These are phyloP conservation scores for Elephantulus edwardii DNA, from an alignment of 2,113 vertebrate species.

Conservation along the genomic window DNA sequence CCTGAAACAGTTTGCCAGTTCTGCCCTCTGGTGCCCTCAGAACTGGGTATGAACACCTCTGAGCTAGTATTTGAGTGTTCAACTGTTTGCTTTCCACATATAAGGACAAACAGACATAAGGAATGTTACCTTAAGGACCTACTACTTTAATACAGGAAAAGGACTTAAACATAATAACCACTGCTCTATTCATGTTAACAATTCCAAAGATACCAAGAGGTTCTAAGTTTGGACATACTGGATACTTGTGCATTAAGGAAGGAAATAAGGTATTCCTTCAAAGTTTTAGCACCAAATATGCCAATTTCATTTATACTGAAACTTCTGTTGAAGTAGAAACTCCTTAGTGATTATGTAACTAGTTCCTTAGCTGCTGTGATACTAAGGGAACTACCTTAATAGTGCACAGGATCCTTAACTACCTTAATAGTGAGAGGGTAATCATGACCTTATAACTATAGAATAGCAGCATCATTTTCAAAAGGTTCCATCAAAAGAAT, in stretches of 20 bases:
- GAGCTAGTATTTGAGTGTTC: too few species aligned
- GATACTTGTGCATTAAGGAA: not conserved
- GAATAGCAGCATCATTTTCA: not conserved
- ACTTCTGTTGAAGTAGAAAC: not conserved
- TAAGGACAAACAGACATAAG: fast-evolving
- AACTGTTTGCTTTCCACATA: not conserved
- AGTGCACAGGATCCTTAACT: not conserved
- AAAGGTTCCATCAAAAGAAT: not conserved
- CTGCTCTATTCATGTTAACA: not conserved
- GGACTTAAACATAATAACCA: not conserved
- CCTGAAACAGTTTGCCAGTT: too few species aligned
- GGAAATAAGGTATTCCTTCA: not conserved
- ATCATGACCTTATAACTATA: not conserved
- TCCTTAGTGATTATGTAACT: not conserved
- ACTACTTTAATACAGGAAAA: not conserved
- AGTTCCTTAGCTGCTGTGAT: too few species aligned
- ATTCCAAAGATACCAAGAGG: not conserved
- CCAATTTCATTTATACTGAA: not conserved
- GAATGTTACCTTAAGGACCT: too few species aligned
- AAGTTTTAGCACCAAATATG: not conserved
- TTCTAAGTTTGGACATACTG: not conserved
- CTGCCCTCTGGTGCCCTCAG: too few species aligned
- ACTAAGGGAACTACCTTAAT: fast-evolving
- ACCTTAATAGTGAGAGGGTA: not conserved
- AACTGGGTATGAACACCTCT: too few species aligned